Base-by-base conservation (phyloP, 1,140 invertebrate species). In the Drosophila lacteicornis region DNA sequence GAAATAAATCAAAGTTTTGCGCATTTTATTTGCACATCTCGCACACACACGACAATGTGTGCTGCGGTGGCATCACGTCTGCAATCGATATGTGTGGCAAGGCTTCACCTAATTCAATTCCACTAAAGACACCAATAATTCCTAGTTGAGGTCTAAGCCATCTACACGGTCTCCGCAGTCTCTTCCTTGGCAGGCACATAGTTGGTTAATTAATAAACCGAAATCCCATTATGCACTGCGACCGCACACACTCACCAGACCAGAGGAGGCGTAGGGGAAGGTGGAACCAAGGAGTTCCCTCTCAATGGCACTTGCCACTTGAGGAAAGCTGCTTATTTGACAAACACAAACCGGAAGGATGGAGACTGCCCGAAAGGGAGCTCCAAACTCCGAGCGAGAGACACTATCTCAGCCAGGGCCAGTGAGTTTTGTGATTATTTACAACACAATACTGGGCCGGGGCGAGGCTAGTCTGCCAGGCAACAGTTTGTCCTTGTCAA, bases 391-490 rank as follows among this genome's bases (percentile, higher is more conserved):
- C n/a, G 36, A 38, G 2, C 22, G 36, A 4, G 17, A 55, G 71
- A 51, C 57, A 79, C 68, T 45, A 71, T 50, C 60, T 65, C 22
- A 58, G 75, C 12, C 36, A 73, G 19, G 2, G 25, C 55, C 19
- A 63, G 46, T 63, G 27, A 71, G 63, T 76, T 80, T 84, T 57
- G 77, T 73, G 68, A 77, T 80, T 83, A 85, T 80, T 84, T 84
- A 76, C 60, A 63, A 57, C 45, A 60, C 46, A 60, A 61, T 75
- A 65, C 62, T 58, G 43, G 51, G 12, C 8, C 11, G 38, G 25
- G 15, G 33, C 19, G 12, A 9, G 15, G 43, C 30, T 0, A 9
- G 22, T 25, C 33, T 25, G 63, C 57, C 65, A 43, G 67, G 70
- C 70, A 74, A 73, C 70, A 74, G 70, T 73, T 74, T 73, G 70